Evolutionary conservation across 2,888 invertebrate genomes (phyloP).

Genomic region (Spisula solida): DNA sequence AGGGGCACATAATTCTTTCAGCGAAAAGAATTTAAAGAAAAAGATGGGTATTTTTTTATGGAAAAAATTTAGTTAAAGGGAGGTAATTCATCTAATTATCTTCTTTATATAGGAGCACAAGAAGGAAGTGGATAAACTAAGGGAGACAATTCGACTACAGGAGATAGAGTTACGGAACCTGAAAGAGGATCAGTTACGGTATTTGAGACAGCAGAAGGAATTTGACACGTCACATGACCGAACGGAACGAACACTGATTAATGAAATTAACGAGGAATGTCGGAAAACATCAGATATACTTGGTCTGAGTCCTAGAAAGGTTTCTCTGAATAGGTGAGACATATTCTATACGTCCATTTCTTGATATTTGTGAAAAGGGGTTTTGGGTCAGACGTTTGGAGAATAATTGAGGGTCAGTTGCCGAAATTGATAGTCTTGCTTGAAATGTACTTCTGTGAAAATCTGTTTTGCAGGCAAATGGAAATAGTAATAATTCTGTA

Average conservation of each 20-base stretch:
- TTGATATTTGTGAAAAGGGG: too few relatives aligned
- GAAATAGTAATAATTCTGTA: too few relatives aligned
- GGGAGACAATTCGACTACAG: slow-evolving; percentile 78
- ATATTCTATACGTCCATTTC: too few relatives aligned
- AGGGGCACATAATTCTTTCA: too few relatives aligned
- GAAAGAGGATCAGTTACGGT: slow-evolving; percentile 75
- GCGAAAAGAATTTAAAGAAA: too few relatives aligned
- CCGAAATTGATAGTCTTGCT: too few relatives aligned
- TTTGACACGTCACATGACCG: slow-evolving; percentile 73
- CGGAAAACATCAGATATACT: slow-evolving; percentile 81
- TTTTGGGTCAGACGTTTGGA: too few relatives aligned
- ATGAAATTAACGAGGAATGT: slow-evolving; percentile 86
- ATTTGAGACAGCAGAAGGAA: slow-evolving; percentile 78
- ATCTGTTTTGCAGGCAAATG: too few relatives aligned
- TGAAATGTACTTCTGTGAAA: too few relatives aligned
- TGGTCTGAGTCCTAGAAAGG: slow-evolving; percentile 81
- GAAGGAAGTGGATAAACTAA: slow-evolving; percentile 79
- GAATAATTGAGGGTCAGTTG: too few relatives aligned
- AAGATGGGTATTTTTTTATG: too few relatives aligned
- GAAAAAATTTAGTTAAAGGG: too few relatives aligned
- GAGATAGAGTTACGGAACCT: slow-evolving; percentile 81
- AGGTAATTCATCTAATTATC: background rate
- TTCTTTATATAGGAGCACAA: slow-evolving; percentile 79
- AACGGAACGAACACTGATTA: slow-evolving; percentile 81
- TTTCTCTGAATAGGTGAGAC: slow-evolving; percentile 80